A percentile compares a stretch with the other conserved stretches of the same genome.
Conservation (phyloP, 2,113 vertebrate species). For the Telmatochromis sp. region DNA sequence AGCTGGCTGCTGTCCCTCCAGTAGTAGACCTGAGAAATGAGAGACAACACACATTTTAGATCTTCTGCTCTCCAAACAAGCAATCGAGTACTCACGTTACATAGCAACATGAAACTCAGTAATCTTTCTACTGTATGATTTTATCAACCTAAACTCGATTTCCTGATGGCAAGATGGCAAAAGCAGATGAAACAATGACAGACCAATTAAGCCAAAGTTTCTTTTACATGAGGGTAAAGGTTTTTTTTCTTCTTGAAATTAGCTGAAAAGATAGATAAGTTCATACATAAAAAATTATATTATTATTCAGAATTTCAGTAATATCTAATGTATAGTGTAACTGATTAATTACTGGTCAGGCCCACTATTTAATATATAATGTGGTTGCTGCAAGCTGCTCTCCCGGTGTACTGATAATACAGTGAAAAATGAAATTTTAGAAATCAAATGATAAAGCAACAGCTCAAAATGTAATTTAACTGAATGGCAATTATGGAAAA, state of each 20-base stretch:
- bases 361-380: background rate
- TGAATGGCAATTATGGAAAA: background rate
- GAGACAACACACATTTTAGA: background rate
- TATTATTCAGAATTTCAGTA: background rate
- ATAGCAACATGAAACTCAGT: background rate
- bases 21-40: slow-evolving; percentile 85
- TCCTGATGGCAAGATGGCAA: background rate
- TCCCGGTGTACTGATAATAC: background rate
- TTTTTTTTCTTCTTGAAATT: background rate
- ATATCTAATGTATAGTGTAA: background rate
- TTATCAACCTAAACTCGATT: background rate
- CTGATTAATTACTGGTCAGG: background rate
- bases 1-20: slow-evolving; percentile 95
- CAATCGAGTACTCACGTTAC: fast-evolving
- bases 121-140: background rate
- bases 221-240: background rate
- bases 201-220: background rate
- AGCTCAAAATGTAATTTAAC: background rate
- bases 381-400: background rate
- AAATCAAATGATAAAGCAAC: background rate
- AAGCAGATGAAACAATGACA: background rate
- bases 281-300: background rate
- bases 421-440: background rate
- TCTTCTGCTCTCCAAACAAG: background rate
- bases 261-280: background rate